phyloP scores from a whole-genome alignment of 2,888 invertebrate genomes.

The Phyto melanocephala region DNA sequence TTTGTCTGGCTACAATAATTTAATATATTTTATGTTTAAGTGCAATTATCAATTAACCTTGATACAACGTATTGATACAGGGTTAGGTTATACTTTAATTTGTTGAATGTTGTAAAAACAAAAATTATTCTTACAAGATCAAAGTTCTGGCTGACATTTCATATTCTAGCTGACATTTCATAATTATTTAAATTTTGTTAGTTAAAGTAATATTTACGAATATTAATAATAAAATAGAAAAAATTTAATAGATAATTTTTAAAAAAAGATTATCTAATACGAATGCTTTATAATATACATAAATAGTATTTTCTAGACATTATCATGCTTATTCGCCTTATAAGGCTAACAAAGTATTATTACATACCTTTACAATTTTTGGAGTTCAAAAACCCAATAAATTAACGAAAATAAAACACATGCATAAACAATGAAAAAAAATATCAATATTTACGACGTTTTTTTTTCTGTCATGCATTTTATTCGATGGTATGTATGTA shows the following conservation, averaged over 20 bases:
- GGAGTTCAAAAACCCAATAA: slow-evolving; percentile 41
- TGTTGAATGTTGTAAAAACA: neutral
- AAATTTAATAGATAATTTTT: neutral
- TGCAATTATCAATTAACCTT: slow-evolving; percentile 63
- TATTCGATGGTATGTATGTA: neutral
- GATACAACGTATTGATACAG: slow-evolving; percentile 30
- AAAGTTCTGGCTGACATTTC: no score
- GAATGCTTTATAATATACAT: no score
- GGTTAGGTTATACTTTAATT: slow-evolving; percentile 51
- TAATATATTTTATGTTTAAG: slow-evolving; percentile 6
- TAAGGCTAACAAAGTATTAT: no score
- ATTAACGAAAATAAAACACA: neutral
- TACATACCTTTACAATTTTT: neutral
- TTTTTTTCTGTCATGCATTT: neutral
- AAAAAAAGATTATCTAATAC: neutral
- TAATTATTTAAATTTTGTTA: no score
- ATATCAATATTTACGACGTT: slow-evolving; percentile 13
- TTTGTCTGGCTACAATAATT: slow-evolving; percentile 14
- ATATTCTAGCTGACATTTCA: no score
- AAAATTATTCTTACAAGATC: neutral
- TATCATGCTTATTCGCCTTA: no score
- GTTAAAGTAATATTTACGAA: no score
- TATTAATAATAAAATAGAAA: no score
- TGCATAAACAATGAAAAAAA: slow-evolving; percentile 5
- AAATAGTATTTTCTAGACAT: no score